phyloP scores from a whole-genome alignment of 2,888 invertebrate genomes.

The Pseudoips prasinana region DNA sequence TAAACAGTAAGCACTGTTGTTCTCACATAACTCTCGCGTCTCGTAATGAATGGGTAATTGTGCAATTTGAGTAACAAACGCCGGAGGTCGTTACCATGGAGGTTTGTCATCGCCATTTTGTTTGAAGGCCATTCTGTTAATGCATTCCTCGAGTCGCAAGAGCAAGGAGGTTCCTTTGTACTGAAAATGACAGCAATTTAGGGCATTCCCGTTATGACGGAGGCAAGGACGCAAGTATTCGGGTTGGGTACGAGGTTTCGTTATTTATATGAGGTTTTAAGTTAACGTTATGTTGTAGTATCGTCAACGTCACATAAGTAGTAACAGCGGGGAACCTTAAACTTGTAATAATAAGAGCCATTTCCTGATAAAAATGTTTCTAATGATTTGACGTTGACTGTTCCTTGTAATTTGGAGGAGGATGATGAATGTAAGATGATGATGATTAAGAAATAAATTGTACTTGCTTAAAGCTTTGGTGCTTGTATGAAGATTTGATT shows the following conservation, averaged over 20 bases:
- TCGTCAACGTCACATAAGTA: too few species aligned
- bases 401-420: too few species aligned
- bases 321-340: too few species aligned
- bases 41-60: conserved; percentile 15
- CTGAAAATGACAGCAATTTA: conserved; percentile 33
- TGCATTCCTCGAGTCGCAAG: conserved; percentile 42
- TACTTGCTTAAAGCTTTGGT: too few species aligned
- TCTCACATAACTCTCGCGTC: too few species aligned
- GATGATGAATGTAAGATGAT: too few species aligned
- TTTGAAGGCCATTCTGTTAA: conserved; percentile 45
- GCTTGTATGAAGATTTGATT: too few species aligned
- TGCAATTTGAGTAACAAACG: conserved; percentile 29
- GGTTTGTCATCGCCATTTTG: conserved; percentile 34
- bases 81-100: conserved; percentile 31
- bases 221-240: conserved; percentile 19
- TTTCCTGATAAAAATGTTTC: too few species aligned
- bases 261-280: conserved; percentile 1
- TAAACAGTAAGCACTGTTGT: too few species aligned
- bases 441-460: too few species aligned
- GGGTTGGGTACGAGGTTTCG: conserved; percentile 7
- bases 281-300: not conserved
- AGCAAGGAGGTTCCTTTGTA: conserved; percentile 30
- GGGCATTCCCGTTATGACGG: conserved; percentile 28
- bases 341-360: too few species aligned
- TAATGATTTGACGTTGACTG: too few species aligned